These are phyloP conservation scores for Lasioglossum zephyrum DNA, from an alignment of 2,888 invertebrate species.

Conservation along the genomic window DNA sequence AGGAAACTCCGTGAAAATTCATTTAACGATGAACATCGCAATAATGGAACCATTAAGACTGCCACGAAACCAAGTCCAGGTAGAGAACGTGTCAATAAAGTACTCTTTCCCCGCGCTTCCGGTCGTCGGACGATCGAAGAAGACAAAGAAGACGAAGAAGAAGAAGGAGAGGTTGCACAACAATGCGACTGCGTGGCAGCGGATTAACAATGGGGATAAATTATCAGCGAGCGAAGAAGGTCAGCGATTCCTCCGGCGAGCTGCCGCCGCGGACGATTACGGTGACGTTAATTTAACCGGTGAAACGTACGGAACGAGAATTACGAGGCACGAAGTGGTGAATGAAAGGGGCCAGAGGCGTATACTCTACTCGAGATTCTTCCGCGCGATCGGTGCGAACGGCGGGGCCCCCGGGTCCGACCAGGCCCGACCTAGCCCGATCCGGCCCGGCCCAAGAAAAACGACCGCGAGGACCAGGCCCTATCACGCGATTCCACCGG, in stretches of 20 bases:
- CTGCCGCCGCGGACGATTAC: constrained; percentile 42
- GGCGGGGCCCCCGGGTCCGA: constrained; percentile 2
- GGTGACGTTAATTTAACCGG: constrained; percentile 63
- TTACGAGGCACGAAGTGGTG: constrained; percentile 62
- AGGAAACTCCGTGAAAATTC: no score
- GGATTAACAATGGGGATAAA: constrained; percentile 57
- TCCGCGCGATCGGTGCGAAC: constrained; percentile 60
- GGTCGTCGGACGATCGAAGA: constrained; percentile 11
- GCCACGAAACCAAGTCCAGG: not conserved
- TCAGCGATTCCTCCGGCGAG: constrained; percentile 27
- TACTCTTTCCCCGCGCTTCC: constrained; percentile 30
- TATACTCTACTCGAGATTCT: constrained; percentile 60
- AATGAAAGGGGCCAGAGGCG: constrained; percentile 59
- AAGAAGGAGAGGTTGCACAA: constrained; percentile 31
- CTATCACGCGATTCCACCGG: constrained; percentile 74
- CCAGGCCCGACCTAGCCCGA: not conserved
- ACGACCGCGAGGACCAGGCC: constrained; percentile 57
- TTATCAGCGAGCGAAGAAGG: constrained; percentile 48
- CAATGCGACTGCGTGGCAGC: constrained; percentile 16
- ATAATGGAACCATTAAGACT: not conserved
- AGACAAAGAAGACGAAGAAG: not conserved
- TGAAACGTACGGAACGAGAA: constrained; percentile 53
- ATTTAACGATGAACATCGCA: not conserved
- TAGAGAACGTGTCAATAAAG: not conserved
- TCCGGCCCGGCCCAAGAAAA: constrained; percentile 54